Conservation (phyloP, 2,888 invertebrate species). For the Drosophila greeni region DNA sequence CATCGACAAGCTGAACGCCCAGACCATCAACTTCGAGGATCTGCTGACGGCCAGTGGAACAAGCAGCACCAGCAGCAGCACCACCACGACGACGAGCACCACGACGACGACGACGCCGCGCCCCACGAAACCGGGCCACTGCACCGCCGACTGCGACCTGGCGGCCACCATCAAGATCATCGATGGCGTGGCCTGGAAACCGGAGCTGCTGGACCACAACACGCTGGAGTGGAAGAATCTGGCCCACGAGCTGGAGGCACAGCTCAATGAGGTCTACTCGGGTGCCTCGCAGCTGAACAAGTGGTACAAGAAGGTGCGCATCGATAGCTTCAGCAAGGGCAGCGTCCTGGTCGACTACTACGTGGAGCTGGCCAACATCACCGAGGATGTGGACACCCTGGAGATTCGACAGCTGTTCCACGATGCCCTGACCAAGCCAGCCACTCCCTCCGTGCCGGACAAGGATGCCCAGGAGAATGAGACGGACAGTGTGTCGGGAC, state of each 20-base stretch:
- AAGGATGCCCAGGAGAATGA: constrained; percentile 80
- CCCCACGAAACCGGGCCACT: constrained; percentile 89
- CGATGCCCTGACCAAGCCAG: constrained; percentile 80
- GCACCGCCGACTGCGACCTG: constrained; percentile 88
- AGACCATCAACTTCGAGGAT: constrained; percentile 80
- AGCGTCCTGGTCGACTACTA: constrained; percentile 93
- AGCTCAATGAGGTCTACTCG: constrained; percentile 91
- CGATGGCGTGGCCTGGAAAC: constrained; percentile 90
- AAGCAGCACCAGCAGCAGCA: constrained; percentile 79
- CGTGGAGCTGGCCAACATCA: constrained; percentile 88
- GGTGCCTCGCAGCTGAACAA: constrained; percentile 86
- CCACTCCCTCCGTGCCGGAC: constrained; percentile 68
- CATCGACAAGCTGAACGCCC: constrained; percentile 85
- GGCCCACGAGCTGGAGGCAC: constrained; percentile 88
- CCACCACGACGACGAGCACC: constrained; percentile 82
- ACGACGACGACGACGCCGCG: constrained; percentile 85
- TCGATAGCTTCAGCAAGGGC: constrained; percentile 92
- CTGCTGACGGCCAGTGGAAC: constrained; percentile 74
- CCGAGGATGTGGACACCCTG: constrained; percentile 83
- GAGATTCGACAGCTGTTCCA: constrained; percentile 86
- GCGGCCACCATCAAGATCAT: constrained; percentile 92
- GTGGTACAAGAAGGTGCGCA: constrained; percentile 91
- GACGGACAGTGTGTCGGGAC: constrained; percentile 78
- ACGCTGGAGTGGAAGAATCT: constrained; percentile 92
- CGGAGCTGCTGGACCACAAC: constrained; percentile 90